Base-by-base conservation (phyloP, 2,113 vertebrate genomes). In the Salminus brasiliensis region DNA sequence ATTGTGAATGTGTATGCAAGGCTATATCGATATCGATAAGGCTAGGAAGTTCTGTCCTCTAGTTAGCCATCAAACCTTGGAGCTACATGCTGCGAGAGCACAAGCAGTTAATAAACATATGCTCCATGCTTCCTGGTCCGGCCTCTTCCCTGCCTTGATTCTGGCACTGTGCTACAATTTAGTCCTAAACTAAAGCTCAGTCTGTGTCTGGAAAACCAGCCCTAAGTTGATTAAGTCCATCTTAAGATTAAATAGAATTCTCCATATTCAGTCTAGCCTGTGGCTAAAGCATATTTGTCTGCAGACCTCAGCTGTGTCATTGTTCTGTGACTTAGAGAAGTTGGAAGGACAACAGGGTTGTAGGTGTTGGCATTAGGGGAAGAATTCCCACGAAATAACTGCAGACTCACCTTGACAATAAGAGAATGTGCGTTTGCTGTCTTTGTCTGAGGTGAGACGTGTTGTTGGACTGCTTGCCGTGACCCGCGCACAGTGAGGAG, bases 401-500 rank as follows among this genome's bases (percentile, higher is more conserved):
- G 12, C 15, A 12, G 29, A 43, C 79, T 29, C 85, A 93, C 92
- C 91, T 91, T 90, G 36, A 91, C 59, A 0, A 93, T 79, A 39
- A 91, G 87, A 5, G 85, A 23, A 75, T 92, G 93, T 52, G 36
- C 72, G 1, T 83, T 74, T 83, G 1, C 78, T n/a, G 83, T 81
- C 30, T 85, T 36, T 43, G 23, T 85, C 67, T 67, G 85, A 0
- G 91, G 86, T 0, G 85, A 84, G 3, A 81, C 10, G 73, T 93
- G 92, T 68, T 87, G 88, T 81, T 81, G 71, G 41, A 93, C 16
- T 0, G 92, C 90, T 60, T 89, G 78, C 1, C 25, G 76, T 3
- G 92, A 91, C 47, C 45, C 85, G 30, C 76, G 75, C 77, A 92
- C 88, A 0, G 71, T 91, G 85, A 91, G 76, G 63, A 90, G 87